Evolutionary conservation across 2,797 vertebrate species (phyloP), one percentile per base, ranked within the genome.

Genomic region (Siniperca obscura): DNA sequence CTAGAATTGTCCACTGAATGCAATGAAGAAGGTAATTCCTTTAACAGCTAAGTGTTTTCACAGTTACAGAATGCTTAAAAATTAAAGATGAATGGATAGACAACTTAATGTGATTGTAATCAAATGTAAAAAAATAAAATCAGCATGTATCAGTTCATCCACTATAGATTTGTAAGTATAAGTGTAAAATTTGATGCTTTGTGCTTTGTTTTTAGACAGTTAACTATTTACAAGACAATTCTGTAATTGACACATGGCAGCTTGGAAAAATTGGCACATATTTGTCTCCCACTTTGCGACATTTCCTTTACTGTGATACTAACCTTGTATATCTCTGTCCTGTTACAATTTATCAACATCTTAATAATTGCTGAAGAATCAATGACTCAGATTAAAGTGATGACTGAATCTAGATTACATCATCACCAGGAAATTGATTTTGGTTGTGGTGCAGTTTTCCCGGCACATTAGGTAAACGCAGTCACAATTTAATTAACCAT

Each of bases 401-500:
- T 11, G 48, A 66, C 46, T 44, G 14, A 0, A 22, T 21, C 36
- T 10, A 17, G 36, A 14, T 81, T 61, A 50, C 44, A 80, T 83
- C 53, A 80, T 46, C 69, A 27, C 17, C 46, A 44, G 3, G 4
- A 48, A 66, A 70, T 52, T 11, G 59, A 38, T 44, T 66, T 60
- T 34, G 10, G 13, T n/a, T 38, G n/a, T 2, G 0, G 27, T 36
- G 56, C 27, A 66, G 19, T 8, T 89, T 36, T 91, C 72, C 79
- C 14, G 30, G 57, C 6, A 71, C 56, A 50, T 55, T 30, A 2
- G 7, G 16, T 22, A 62, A 76, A 72, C 10, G 0, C 13, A 48
- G 38, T 8, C 21, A 25, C 40, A 62, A 9, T 1, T 62, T 85
- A 74, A 91, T 76, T 71, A 81, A 90, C 19, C 7, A 70, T 74